Base-by-base conservation (phyloP, 2,888 invertebrate genomes). In the Camptogramma bilineatum region DNA sequence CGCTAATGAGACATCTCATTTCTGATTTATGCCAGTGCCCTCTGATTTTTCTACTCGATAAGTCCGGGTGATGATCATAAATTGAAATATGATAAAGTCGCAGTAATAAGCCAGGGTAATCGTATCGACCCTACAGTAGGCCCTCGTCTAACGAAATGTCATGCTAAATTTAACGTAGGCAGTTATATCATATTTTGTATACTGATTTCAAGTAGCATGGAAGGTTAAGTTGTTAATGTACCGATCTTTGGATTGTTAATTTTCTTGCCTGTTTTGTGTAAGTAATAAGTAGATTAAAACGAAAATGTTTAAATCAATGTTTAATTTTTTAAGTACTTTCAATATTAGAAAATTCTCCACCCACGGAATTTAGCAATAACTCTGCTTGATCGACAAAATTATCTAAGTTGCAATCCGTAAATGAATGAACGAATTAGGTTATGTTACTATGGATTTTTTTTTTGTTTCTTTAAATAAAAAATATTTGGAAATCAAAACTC, bases 21-120 rank as follows among this genome's bases (percentile, higher is more conserved):
- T 85, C 80, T 90, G 90, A 93, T 91, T 92, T 92, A 93, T 92
- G 82, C 82, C 81, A 77, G 81, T 84, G 80, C 88, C 88, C 90
- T 80, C 84, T 79, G 85, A 88, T 91, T 91, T 91, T 93, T 91
- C 87, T 89, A 83, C 89, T 86, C 91, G 87, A 91, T 93, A 91
- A 92, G 87, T 82, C 84, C 75, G 86, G 83, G 84, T 90, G 91
- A 88, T 85, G 91, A 89, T 91, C 92, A 86, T 91, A 93, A 93
- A 92, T 93, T 93, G 93, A 93, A 93, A 93, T 90, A 93, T 92
- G 93, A 93, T 92, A 91, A 91, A 93, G 90, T 90, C 85, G 77
- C 83, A 82, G 85, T 91, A 92, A 91, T 92, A 87, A 91, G 90
- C 87, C 72, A 72, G 72, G 75, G 82, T 87, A 88, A 88, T 88